Percentiles rank a stretch among this genome's conserved stretches.
Evolutionary conservation across 2,113 vertebrate species (phyloP).

Genomic region (Phaethornis superciliosus): DNA sequence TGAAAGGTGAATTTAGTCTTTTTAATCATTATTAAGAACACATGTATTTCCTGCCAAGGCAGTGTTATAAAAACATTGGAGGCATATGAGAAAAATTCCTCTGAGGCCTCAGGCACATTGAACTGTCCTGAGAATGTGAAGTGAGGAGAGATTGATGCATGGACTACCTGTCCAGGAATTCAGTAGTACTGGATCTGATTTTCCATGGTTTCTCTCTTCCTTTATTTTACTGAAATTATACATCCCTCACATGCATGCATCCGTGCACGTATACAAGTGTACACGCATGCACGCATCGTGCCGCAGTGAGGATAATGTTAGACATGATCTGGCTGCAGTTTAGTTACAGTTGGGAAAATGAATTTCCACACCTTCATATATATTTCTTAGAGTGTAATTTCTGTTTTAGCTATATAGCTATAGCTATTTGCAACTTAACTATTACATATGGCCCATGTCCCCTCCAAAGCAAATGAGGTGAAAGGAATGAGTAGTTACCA

Average conservation of each 20-base stretch:
- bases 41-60: slow-evolving; percentile 38
- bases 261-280: neutral
- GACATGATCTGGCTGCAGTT: neutral
- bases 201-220: slow-evolving; percentile 41
- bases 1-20: slow-evolving; percentile 58
- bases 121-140: slow-evolving; percentile 56
- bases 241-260: neutral
- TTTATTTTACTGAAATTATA: neutral
- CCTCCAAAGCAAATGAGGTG: slow-evolving; percentile 38
- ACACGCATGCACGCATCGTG: neutral
- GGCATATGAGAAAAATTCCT: slow-evolving; percentile 65
- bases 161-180: slow-evolving; percentile 58
- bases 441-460: neutral
- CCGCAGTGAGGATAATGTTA: neutral
- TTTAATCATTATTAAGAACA: slow-evolving; percentile 67
- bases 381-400: neutral
- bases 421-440: slow-evolving; percentile 9
- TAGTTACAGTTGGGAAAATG: neutral
- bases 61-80: slow-evolving; percentile 55
- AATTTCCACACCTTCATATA: slow-evolving; percentile 1
- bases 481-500: slow-evolving; percentile 9
- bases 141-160: slow-evolving; percentile 66
- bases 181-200: slow-evolving; percentile 43
- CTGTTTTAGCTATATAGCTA: neutral
- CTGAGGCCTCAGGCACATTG: slow-evolving; percentile 40